phyloP scores from a whole-genome alignment of 2,888 invertebrate species.

The Calameuta idolon region DNA sequence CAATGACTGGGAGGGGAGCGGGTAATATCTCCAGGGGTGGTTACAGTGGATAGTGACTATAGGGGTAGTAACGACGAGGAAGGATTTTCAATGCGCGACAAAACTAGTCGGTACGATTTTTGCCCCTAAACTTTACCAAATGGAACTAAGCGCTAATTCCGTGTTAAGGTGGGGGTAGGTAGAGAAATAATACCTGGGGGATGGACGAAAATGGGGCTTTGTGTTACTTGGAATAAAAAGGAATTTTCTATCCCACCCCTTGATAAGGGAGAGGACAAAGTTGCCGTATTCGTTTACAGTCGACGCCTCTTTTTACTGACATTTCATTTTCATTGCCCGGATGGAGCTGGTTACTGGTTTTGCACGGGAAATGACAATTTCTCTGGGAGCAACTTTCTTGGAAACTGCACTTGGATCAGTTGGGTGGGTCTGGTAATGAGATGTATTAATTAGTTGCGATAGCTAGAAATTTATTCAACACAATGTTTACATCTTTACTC shows the following conservation, averaged over 20 bases:
- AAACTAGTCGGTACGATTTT: conserved; percentile 32
- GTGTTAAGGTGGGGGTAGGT: background rate
- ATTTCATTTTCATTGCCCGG: background rate
- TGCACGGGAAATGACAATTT: background rate
- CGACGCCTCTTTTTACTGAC: background rate
- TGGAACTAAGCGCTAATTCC: background rate
- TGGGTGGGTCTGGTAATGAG: background rate
- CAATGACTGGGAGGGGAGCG: conserved; percentile 11
- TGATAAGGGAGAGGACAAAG: background rate
- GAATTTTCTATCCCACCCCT: background rate
- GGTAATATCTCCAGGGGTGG: conserved; percentile 7
- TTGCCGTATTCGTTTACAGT: background rate
- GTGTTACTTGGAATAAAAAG: background rate
- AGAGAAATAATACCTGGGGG: background rate
- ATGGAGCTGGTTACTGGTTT: background rate
- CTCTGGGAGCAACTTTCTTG: background rate
- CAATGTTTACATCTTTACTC: background rate
- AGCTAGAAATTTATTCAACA: background rate
- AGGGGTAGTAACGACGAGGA: conserved; percentile 12
- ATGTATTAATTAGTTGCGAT: background rate
- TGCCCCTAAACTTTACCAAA: conserved; percentile 28
- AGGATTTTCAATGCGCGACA: conserved; percentile 35
- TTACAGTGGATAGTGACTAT: background rate
- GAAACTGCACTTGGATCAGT: background rate
- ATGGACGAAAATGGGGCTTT: background rate